phyloP scores from a whole-genome alignment of 2,113 vertebrate genomes.

The Cavia porcellus region DNA sequence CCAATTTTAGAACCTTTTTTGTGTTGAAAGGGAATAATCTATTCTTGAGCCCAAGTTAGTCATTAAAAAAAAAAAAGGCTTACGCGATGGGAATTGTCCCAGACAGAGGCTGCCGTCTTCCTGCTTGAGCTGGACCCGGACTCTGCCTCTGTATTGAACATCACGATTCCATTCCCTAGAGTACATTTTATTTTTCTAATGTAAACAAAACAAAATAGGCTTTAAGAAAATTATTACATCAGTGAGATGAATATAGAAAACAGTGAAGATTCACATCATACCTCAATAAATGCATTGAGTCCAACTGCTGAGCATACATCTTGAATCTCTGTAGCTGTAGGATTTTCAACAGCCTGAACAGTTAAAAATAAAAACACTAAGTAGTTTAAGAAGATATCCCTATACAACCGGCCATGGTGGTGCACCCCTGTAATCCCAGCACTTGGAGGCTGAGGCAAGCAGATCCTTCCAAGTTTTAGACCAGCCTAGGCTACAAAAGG shows the following conservation, averaged over 20 bases:
- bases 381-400: not conserved
- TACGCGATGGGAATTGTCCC: constrained; percentile 95
- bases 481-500: too few species aligned
- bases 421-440: too few species aligned
- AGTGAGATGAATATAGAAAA: constrained; percentile 23
- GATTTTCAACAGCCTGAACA: constrained; percentile 96
- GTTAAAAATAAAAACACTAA: constrained; percentile 18
- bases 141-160: constrained; percentile 94
- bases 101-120: constrained; percentile 94
- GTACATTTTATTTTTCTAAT: constrained; percentile 95
- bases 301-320: constrained; percentile 95
- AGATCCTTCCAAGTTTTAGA: too few species aligned
- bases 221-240: constrained; percentile 61
- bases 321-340: constrained; percentile 95
- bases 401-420: not conserved
- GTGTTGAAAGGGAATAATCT: not conserved
- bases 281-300: constrained; percentile 94
- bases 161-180: constrained; percentile 98
- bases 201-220: constrained; percentile 10
- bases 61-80: constrained; percentile 79
- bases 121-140: constrained; percentile 95
- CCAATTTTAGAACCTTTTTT: not conserved
- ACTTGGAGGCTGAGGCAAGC: too few species aligned
- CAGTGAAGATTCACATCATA: constrained; percentile 71
- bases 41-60: not conserved